Evolutionary conservation across 2,888 invertebrate species (phyloP), one percentile per base, ranked within the genome.

Genomic region (Dynastes tityus): DNA sequence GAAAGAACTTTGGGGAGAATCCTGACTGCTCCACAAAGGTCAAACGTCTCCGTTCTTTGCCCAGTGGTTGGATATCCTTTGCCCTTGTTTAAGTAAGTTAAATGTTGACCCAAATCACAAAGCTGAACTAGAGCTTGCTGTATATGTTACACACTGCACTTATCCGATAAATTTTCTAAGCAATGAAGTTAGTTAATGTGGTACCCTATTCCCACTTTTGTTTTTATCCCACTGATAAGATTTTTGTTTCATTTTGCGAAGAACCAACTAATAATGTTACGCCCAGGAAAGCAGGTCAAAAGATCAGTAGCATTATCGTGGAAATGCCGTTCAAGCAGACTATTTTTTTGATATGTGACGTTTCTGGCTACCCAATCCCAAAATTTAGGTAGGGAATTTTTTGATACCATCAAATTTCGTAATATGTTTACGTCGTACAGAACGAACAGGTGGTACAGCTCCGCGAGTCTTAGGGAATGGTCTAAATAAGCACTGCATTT

Each of bases 71-170:
- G 93, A 86, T 94, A 90, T 88, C 94, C 94, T 80, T 91, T 91
- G 84, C 94, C 94, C 81, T 85, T 91, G 82, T 93, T 92, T 92
- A 94, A 94, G 94, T 94, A 92, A 91, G 92, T 91, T 85, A 76
- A 79, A 68, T 71, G 55, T 76, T 58, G 37, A 22, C 55, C 40
- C 22, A 61, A 45, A n/a, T 45, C 8, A 45, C 1, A 45, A 45
- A 45, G 9, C 9, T 11, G 45, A 8, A 8, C 1, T 45, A 9
- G 8, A 45, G 45, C 45, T 45, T 55, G 6, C n/a, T n/a, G n/a
- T 16, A 16, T 2, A 16, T 16, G 2, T n/a, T 6, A 55, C 16
- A 55, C 53, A 4, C 8, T 51, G n/a, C n/a, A 11, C 8, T 55
- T 40, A 32, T 2, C 16, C 16, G 16, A 13, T 9, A 40, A 70